Percentiles rank a stretch among this genome's conserved stretches.
Conservation (phyloP, 2,113 vertebrate genomes). For the Pedetes capensis region DNA sequence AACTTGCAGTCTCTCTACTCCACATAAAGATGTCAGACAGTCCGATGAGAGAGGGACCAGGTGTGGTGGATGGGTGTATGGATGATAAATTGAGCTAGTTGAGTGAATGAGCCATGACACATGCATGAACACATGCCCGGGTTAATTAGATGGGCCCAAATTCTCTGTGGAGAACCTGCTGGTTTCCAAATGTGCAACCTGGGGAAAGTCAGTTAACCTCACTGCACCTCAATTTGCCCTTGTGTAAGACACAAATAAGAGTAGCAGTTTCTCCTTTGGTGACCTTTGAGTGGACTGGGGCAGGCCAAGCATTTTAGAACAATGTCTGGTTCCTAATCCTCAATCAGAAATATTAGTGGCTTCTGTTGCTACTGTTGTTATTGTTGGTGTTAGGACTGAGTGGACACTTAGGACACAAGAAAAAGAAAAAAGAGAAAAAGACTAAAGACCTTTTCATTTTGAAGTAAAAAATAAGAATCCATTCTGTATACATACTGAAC, state of each 20-base stretch:
- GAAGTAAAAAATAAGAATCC: background rate
- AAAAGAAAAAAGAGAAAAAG: background rate
- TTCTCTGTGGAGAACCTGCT: background rate
- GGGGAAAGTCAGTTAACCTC: background rate
- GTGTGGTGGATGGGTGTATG: background rate
- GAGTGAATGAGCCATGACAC: background rate
- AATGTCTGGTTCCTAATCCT: background rate
- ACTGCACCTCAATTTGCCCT: background rate
- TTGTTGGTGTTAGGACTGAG: background rate
- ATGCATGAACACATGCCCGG: too few relatives aligned
- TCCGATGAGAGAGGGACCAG: background rate
- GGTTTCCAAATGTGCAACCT: background rate
- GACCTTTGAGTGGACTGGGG: background rate
- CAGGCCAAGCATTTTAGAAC: background rate
- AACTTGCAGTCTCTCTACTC: background rate
- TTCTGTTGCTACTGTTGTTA: background rate
- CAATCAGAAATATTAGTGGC: background rate
- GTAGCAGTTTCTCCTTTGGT: background rate
- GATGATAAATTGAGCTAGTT: background rate
- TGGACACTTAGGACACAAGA: background rate
- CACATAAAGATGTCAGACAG: background rate
- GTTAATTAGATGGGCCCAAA: background rate
- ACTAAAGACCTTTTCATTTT: background rate
- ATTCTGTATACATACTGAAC: background rate
- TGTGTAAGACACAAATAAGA: background rate